Base-by-base conservation (phyloP, 2,113 vertebrate species). In the Holacanthus passer region DNA sequence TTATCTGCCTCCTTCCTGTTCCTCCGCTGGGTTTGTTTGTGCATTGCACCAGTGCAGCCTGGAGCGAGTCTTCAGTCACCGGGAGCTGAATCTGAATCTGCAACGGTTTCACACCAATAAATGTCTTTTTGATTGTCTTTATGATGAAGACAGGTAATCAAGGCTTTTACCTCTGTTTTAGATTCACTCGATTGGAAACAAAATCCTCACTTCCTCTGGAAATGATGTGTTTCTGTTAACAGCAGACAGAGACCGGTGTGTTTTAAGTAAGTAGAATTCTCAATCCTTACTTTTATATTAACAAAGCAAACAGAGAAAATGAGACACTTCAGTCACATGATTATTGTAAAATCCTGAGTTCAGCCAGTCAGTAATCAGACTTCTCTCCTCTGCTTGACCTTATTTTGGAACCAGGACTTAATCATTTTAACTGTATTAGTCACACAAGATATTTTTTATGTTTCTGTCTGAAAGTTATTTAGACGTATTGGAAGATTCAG, bases 11-110 rank as follows among this genome's bases (percentile, higher is more conserved):
- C 58, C 63, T 60, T 78, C 77, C 63, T 24, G 55, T 65, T 45
- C 43, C 39, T 37, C 7, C 16, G 20, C 27, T 62, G 79, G 75
- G 32, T 86, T 50, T 73, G 56, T 78, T 79, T 70, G 62, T 55
- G n/a, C 48, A 24, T 19, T 67, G 48, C 53, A 35, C 31, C 39
- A 58, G 58, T 14, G 59, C 47, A 78, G 45, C 67, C 4, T 48
- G 41, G 4, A 47, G 31, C 59, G 78, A 29, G 22, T 27, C 41
- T 60, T 75, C 0, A 43, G 31, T 63, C 35, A 17, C 12, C 24
- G 0, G 1, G 14, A 59, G 58, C 22, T 48, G 29, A 31, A 29
- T 19, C 11, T 19, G 19, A 29, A 31, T 72, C 41, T 67, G 64
- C 17, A 3, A 12, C 2, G 17, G 65, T 66, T 70, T 53, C 37